These are phyloP conservation scores for Agrochola litura DNA, from an alignment of 2,888 invertebrate genomes.

Conservation along the genomic window DNA sequence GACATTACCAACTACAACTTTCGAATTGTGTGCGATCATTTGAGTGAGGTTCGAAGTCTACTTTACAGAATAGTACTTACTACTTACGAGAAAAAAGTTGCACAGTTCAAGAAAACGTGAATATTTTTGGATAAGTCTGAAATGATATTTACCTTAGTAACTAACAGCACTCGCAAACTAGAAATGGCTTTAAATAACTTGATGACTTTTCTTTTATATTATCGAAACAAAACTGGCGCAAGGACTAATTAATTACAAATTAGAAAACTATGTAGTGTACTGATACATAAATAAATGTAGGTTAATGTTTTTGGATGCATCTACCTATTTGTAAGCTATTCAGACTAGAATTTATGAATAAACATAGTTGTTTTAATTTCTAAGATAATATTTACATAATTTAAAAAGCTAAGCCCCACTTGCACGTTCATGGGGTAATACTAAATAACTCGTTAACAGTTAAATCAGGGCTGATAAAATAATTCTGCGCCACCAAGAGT, in stretches of 20 bases:
- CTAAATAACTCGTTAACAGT: too few relatives aligned
- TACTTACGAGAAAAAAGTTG: not conserved
- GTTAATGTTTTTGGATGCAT: not conserved
- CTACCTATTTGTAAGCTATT: conserved; percentile 35
- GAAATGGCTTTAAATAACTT: not conserved
- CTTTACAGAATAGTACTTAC: too few relatives aligned
- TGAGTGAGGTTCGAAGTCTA: too few relatives aligned
- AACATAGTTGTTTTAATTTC: conserved; percentile 8
- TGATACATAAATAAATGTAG: conserved; percentile 3
- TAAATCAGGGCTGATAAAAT: too few relatives aligned
- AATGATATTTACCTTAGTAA: conserved; percentile 8
- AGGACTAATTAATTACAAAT: not conserved
- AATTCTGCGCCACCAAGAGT: too few relatives aligned
- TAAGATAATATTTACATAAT: too few relatives aligned
- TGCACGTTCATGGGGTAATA: too few relatives aligned
- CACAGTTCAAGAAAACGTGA: not conserved
- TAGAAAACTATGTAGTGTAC: not conserved
- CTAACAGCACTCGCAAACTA: not conserved
- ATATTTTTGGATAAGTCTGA: not conserved
- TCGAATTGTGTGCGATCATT: too few relatives aligned
- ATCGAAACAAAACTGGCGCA: not conserved
- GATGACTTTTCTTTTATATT: conserved; percentile 3
- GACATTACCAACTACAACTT: too few relatives aligned
- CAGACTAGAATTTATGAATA: conserved; percentile 60
- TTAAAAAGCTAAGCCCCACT: too few relatives aligned